Evolutionary conservation across 2,888 invertebrate species (phyloP), one percentile per base, ranked within the genome.

Genomic region (Polymixis lichenea): DNA sequence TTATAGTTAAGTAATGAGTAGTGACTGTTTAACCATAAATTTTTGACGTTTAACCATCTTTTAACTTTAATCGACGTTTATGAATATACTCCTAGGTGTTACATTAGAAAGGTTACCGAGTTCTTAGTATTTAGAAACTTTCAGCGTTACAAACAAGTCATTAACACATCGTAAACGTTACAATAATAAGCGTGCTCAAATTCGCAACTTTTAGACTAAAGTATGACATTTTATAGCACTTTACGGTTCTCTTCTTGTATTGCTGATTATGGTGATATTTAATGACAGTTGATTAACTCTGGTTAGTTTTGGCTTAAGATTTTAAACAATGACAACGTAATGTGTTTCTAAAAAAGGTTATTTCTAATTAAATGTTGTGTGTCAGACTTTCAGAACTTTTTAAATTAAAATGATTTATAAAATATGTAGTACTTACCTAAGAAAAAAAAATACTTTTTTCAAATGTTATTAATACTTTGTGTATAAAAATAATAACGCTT

Each of bases 151-250:
- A 32, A 77, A n/a, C n/a, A 9, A 25, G 9, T 46, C 51, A 53
- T 71, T 56, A 77, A 46, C 65, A 77, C 38, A 25, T 58, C 43
- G 15, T 51, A 53, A 58, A 58, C 43, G 2, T 28, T 51, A 6
- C 51, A 32, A 0, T 51, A 28, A 46, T 53, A 25, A 32, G 66
- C 15, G 56, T 46, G 25, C 25, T 67, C 5, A 62, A 58, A 19
- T 58, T 67, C 17, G 46, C 78, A 78, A 25, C 62, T 72, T 77
- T 67, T 67, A 8, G 38, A 25, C 11, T 51, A 51, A 1, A 43
- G 5, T 5, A 15, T 2, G 17, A 15, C 15, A 15, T 32, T 78
- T 56, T 64, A 53, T 25, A 25, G 32, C 67, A 22, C 22, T 22
- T 46, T 19, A 19, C 0, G 53, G 19, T n/a, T 60, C 9, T 38